A percentile compares a stretch with the other conserved stretches of the same genome.
phyloP scores from a whole-genome alignment of 2,113 vertebrate species.

The Melospiza georgiana region DNA sequence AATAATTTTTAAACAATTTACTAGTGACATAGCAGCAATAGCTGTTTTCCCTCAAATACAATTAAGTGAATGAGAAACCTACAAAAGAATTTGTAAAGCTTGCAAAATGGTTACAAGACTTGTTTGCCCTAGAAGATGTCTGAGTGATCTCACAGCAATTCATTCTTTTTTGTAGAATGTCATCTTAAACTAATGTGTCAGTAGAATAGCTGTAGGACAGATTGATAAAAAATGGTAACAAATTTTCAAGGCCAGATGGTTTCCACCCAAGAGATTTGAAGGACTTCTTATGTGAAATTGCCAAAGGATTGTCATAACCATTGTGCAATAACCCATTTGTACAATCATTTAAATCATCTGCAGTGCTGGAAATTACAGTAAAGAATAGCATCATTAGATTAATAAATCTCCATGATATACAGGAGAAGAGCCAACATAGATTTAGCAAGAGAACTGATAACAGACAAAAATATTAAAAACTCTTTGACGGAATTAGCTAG shows the following conservation, averaged over 20 bases:
- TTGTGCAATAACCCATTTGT: not conserved
- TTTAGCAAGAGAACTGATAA: not conserved
- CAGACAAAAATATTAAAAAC: not conserved
- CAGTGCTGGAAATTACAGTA: not conserved
- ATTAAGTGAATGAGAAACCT: not conserved
- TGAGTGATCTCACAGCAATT: not conserved
- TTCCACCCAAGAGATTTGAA: not conserved
- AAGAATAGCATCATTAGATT: not conserved
- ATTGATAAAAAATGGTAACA: not conserved
- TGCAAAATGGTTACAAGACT: not conserved
- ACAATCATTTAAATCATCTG: not conserved
- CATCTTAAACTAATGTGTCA: not conserved
- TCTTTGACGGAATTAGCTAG: not conserved
- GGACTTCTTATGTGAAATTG: not conserved
- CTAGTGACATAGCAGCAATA: not conserved
- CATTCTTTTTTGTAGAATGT: not conserved
- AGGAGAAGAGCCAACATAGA: not conserved
- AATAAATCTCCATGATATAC: not conserved
- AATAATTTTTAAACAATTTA: not conserved
- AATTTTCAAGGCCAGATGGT: conserved; percentile 18
- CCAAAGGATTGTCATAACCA: not conserved
- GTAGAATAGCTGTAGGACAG: not conserved
- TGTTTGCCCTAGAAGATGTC: not conserved
- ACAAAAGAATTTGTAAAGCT: not conserved
- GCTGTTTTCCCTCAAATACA: not conserved